A percentile compares a stretch with the other conserved stretches of the same genome.
These are phyloP conservation scores for Zaprionus lachaisei DNA, from an alignment of 1,140 invertebrate species.

Conservation along the genomic window DNA sequence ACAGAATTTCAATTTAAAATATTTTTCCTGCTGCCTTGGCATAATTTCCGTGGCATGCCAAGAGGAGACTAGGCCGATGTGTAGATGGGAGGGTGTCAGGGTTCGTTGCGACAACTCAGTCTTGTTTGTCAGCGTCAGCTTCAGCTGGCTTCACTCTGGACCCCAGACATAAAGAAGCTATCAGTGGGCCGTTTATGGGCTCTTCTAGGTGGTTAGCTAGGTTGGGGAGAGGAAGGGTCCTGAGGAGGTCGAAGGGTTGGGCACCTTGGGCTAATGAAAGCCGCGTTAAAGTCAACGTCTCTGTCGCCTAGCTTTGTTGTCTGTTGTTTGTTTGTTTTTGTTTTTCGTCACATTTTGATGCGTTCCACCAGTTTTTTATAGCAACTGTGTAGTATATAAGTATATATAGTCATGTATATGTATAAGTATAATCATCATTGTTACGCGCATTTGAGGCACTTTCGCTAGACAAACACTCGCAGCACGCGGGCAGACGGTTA, in stretches of 20 bases:
- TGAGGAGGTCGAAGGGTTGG: constrained; percentile 5
- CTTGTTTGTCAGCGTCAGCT: constrained; percentile 18
- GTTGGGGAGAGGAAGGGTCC: too few relatives aligned
- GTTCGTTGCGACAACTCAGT: background rate
- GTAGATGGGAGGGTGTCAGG: background rate
- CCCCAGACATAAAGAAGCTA: constrained; percentile 74
- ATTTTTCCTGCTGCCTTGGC: constrained; percentile 60
- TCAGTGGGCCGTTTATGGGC: constrained; percentile 71
- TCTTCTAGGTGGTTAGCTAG: constrained; percentile 31
- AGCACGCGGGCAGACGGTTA: background rate
- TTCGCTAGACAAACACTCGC: constrained; percentile 55
- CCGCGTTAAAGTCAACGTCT: constrained; percentile 61
- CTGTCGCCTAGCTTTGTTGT: constrained; percentile 63
- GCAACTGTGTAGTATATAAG: constrained; percentile 25
- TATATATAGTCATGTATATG: constrained; percentile 6
- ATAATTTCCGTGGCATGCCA: constrained; percentile 39
- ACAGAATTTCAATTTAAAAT: constrained; percentile 83
- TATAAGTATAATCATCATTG: constrained; percentile 63
- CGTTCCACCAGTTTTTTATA: constrained; percentile 34
- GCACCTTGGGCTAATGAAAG: constrained; percentile 50
- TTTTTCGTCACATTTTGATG: constrained; percentile 68
- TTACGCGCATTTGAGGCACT: constrained; percentile 74
- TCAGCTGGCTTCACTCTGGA: constrained; percentile 50
- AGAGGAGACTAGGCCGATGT: background rate
- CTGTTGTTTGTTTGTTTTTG: constrained; percentile 63